These are phyloP conservation scores for Drosophila quadrilineata DNA, from an alignment of 1,140 invertebrate species.

Conservation along the genomic window DNA sequence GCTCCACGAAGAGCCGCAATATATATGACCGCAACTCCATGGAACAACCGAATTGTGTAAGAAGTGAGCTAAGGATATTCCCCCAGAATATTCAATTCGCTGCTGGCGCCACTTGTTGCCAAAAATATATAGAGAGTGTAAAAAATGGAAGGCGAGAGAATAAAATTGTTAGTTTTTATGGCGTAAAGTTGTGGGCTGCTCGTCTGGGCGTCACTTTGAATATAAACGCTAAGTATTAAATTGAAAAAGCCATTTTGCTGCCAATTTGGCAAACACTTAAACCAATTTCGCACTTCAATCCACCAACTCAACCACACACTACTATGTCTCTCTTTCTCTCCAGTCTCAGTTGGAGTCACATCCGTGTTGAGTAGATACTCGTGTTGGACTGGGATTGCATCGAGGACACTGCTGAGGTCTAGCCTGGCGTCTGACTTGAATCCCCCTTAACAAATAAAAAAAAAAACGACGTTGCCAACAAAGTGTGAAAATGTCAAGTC, in stretches of 20 bases:
- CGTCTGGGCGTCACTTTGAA: constrained; percentile 43
- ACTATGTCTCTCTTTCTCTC: neutral
- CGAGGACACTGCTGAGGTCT: constrained; percentile 38
- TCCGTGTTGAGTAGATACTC: neutral
- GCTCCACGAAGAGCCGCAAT: neutral
- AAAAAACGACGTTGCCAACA: constrained; percentile 67
- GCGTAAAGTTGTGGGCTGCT: constrained; percentile 38
- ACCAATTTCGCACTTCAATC: constrained; percentile 81
- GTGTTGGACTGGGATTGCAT: constrained; percentile 47
- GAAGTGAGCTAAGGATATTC: neutral
- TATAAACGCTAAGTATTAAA: constrained; percentile 75
- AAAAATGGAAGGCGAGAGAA: no score
- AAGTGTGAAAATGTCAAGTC: constrained; percentile 81
- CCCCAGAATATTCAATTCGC: constrained; percentile 47
- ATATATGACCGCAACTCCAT: constrained; percentile 1
- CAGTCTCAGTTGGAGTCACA: constrained; percentile 12
- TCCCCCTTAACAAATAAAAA: no score
- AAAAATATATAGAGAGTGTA: constrained; percentile 23
- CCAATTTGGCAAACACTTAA: constrained; percentile 81
- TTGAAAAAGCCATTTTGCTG: constrained; percentile 82
- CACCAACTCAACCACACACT: constrained; percentile 55
- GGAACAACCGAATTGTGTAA: constrained; percentile 30
- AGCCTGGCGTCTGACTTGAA: constrained; percentile 9
- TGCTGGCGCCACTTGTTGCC: constrained; percentile 43
- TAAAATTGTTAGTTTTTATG: constrained; percentile 62